Percentiles rank a stretch among this genome's conserved stretches.
Conservation (phyloP, 2,113 vertebrate species). For the Lepisosteus oculatus region DNA sequence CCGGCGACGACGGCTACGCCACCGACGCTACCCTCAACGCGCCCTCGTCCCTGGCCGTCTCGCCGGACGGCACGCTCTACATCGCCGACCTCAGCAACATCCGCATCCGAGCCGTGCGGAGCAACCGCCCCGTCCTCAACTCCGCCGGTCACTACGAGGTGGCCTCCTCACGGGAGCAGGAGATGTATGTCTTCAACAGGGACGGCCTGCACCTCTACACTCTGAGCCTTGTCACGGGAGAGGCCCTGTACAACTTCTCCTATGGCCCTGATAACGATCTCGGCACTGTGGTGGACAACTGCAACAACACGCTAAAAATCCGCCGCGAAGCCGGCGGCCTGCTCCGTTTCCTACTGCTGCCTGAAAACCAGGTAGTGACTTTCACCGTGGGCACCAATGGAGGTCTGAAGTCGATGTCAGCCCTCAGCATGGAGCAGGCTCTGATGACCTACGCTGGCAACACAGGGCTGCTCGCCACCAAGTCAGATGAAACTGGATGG, state of each 20-base stretch:
- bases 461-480: slow-evolving; percentile 90
- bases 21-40: slow-evolving; percentile 93
- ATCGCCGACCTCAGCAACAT: slow-evolving; percentile 97
- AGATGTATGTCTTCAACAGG: slow-evolving; percentile 90
- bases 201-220: slow-evolving; percentile 94
- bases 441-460: slow-evolving; percentile 91
- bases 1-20: slow-evolving; percentile 93
- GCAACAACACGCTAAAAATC: slow-evolving; percentile 88
- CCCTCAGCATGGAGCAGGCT: slow-evolving; percentile 85
- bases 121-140: slow-evolving; percentile 81
- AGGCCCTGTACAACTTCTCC: slow-evolving; percentile 92
- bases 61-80: slow-evolving; percentile 92
- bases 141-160: slow-evolving; percentile 86
- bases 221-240: slow-evolving; percentile 89
- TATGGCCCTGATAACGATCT: slow-evolving; percentile 83
- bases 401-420: slow-evolving; percentile 85
- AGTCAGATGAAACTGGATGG: slow-evolving; percentile 97
- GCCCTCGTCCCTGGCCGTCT: slow-evolving; percentile 90
- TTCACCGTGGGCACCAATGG: slow-evolving; percentile 83
- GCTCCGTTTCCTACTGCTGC: slow-evolving; percentile 87
- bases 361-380: slow-evolving; percentile 91
- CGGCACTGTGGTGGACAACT: slow-evolving; percentile 82
- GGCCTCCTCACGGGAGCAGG: slow-evolving; percentile 91
- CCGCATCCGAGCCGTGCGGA: slow-evolving; percentile 88
- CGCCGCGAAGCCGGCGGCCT: slow-evolving; percentile 78